phyloP scores from a whole-genome alignment of 2,888 invertebrate species.

The Trissolcus japonicus region DNA sequence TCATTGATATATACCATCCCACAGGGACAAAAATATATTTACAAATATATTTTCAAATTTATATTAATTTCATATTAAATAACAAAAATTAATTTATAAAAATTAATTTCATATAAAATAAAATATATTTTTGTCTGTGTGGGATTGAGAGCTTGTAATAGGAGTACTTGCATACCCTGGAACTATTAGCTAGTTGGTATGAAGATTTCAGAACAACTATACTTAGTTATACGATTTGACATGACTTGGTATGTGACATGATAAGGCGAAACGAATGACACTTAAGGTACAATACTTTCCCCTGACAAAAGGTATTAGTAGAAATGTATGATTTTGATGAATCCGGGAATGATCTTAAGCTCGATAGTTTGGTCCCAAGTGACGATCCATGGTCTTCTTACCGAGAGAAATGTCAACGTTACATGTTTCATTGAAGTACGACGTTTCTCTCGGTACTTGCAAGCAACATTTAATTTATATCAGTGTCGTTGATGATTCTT shows the following conservation, averaged over 20 bases:
- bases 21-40: too few species aligned
- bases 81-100: too few species aligned
- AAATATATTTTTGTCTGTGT: too few species aligned
- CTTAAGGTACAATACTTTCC: conserved; percentile 52
- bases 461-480: conserved; percentile 7
- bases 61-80: too few species aligned
- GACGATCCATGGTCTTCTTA: conserved; percentile 62
- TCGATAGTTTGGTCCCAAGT: conserved; percentile 45
- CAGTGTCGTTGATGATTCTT: conserved; percentile 64
- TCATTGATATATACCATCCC: too few species aligned
- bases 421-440: neutral
- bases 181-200: conserved; percentile 41
- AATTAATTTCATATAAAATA: too few species aligned
- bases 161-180: conserved; percentile 39
- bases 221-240: conserved; percentile 30
- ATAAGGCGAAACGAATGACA: conserved; percentile 31
- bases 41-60: too few species aligned
- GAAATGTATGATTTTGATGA: neutral
- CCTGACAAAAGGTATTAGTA: conserved; percentile 34
- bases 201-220: conserved; percentile 1
- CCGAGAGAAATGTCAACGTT: conserved; percentile 66
- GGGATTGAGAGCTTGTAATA: conserved; percentile 36
- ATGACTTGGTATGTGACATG: conserved; percentile 39
- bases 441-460: conserved; percentile 65
- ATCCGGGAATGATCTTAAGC: conserved; percentile 13